Evolutionary conservation across 2,113 vertebrate species (phyloP).

Genomic region (Dasypus novemcinctus): DNA sequence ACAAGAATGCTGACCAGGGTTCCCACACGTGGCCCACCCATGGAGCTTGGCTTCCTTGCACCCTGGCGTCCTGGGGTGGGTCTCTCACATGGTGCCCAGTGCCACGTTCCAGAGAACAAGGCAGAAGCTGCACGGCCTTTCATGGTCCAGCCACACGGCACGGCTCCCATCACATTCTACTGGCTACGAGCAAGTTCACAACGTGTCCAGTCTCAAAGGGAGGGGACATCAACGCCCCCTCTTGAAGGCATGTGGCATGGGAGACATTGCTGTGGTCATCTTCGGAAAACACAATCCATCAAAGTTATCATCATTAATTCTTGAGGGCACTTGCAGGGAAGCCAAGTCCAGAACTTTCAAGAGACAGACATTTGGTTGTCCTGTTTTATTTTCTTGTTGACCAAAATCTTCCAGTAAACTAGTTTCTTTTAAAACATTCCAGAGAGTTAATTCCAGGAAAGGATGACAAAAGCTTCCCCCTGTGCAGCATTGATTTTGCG

Average conservation of each 20-base stretch:
- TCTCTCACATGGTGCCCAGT: too few species aligned
- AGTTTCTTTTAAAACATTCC: background rate
- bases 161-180: background rate
- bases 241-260: background rate
- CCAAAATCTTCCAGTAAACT: background rate
- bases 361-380: background rate
- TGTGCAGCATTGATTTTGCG: background rate
- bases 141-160: too few species aligned
- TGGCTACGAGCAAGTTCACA: background rate
- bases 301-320: background rate
- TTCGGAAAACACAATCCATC: background rate
- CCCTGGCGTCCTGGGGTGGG: background rate
- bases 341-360: background rate
- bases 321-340: background rate
- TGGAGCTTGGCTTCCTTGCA: background rate
- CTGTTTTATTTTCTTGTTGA: background rate
- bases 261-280: background rate
- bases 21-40: accelerated
- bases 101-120: background rate
- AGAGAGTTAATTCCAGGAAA: background rate
- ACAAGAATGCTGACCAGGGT: background rate
- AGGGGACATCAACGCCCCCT: background rate
- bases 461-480: background rate
- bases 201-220: background rate
- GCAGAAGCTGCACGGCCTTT: background rate